These are phyloP conservation scores for Ammospiza maritima DNA, from an alignment of 2,797 vertebrate species.

Conservation along the genomic window DNA sequence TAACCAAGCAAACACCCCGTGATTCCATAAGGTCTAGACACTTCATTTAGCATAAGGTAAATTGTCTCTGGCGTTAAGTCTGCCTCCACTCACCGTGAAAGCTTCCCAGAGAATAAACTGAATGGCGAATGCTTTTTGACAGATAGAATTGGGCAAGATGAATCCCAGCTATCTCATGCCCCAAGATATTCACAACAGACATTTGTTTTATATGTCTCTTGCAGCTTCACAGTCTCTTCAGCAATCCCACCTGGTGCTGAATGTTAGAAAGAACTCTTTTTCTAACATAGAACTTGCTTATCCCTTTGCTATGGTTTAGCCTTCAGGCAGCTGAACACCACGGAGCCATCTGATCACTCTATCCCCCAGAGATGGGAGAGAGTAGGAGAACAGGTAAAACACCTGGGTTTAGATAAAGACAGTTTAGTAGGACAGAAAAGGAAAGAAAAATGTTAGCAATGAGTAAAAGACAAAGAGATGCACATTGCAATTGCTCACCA, in stretches of 20 bases:
- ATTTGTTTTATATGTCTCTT: constrained; percentile 14
- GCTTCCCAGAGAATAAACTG: neutral
- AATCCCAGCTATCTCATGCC: neutral
- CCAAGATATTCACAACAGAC: neutral
- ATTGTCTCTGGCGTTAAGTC: neutral
- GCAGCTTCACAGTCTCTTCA: neutral
- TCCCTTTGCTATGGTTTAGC: neutral
- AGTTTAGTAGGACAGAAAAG: neutral
- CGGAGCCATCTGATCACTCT: neutral
- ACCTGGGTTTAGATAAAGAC: rapidly evolving
- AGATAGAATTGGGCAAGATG: neutral
- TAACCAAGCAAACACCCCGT: neutral
- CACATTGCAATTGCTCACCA: neutral
- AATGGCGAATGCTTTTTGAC: neutral
- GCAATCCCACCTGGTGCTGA: neutral
- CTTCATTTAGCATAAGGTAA: neutral
- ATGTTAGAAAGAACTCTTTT: neutral
- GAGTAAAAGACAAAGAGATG: neutral
- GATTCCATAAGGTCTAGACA: neutral
- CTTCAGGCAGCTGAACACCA: neutral
- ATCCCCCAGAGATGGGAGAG: neutral
- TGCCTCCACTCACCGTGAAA: neutral
- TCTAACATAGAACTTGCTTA: neutral
- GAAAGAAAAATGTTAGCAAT: neutral
- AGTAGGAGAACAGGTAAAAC: neutral